Base-by-base conservation (phyloP, 2,113 vertebrate genomes). In the Pantherophis guttatus region DNA sequence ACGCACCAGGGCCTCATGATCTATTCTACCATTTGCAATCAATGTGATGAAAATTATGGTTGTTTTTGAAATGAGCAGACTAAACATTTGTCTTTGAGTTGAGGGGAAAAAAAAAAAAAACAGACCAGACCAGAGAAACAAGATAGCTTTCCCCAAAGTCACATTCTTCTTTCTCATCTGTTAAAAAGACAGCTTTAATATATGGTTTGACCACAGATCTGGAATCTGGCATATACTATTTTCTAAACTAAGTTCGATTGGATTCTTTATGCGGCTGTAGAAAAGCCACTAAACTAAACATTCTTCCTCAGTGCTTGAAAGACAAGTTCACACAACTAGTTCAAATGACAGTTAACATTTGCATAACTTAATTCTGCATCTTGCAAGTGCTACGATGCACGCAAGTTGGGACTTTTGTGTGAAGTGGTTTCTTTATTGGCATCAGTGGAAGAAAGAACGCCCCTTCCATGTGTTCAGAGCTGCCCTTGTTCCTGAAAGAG, bases 11-110 rank as follows among this genome's bases (percentile, higher is more conserved):
- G 39, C 81, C 62, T 57, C 88, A 70, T 48, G 62, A 57, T 81
- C 87, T 57, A 55, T 55, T 85, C 87, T 54, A 92, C 92, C 53
- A 85, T 89, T 92, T 93, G 92, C 89, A 93, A 62, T 93, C 92
- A 93, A 93, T 54, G 81, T 90, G 89, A 93, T 90, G 89, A 93
- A 93, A 93, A 93, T 87, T 86, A 90, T 90, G 92, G 57, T 93
- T 93, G 89, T 87, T 93, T 93, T 93, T 93, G 48, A 93, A 93
- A 93, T 90, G 89, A 87, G 57, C 50, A 93, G 92, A 93, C 89
- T 93, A 93, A 93, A 93, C 81, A 93, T 90, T 93, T 93, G 57
- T 87, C 89, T 93, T 90, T 90, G 58, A 62, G 50, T 87, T 39
- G 58, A 52, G 21, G 4, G 13, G 55, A 1, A 0, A 4, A 2